These are phyloP conservation scores for Oxyura jamaicensis DNA, from an alignment of 2,113 vertebrate genomes.

Conservation along the genomic window DNA sequence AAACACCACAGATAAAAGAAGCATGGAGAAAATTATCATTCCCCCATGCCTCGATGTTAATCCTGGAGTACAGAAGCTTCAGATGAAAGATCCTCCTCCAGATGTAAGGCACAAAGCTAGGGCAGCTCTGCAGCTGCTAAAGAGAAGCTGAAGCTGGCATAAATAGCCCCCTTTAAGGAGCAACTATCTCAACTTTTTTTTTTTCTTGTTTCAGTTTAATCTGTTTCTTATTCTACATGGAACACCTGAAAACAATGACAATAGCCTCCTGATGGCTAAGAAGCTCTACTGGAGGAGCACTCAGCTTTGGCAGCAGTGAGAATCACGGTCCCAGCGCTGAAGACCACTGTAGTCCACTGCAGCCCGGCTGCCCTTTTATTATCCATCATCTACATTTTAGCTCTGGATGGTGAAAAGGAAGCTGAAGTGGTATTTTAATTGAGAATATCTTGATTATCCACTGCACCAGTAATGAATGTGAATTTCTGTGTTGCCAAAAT, in stretches of 20 bases:
- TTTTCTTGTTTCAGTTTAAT: not conserved
- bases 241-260: not conserved
- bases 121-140: not conserved
- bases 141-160: not conserved
- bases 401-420: slow-evolving; percentile 46
- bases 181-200: accelerated
- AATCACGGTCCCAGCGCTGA: not conserved
- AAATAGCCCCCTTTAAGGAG: not conserved
- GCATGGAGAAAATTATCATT: not conserved
- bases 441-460: slow-evolving; percentile 59
- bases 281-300: not conserved
- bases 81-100: not conserved
- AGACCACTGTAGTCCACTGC: not conserved
- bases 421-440: slow-evolving; percentile 51
- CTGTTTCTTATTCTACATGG: not conserved
- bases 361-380: not conserved
- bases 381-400: not conserved
- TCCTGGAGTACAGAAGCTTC: not conserved
- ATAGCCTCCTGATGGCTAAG: not conserved
- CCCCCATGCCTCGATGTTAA: not conserved
- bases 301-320: no score
- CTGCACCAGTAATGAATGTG: slow-evolving; percentile 46
- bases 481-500: slow-evolving; percentile 55
- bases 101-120: not conserved
- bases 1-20: not conserved